Percentiles rank a stretch among this genome's conserved stretches.
These are phyloP conservation scores for Oryzaephilus surinamensis DNA, from an alignment of 1,140 invertebrate genomes.

Conservation along the genomic window DNA sequence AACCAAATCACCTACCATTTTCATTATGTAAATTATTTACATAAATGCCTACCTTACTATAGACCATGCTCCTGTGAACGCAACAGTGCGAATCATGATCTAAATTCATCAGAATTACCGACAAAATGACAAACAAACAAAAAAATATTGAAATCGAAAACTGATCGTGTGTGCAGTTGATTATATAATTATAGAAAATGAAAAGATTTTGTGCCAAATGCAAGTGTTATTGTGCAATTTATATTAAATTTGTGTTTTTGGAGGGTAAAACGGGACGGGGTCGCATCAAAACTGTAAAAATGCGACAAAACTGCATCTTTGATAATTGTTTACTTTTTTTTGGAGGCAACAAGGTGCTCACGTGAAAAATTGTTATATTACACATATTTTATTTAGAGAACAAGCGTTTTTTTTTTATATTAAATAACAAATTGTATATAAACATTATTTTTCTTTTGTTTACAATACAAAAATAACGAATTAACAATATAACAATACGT, in stretches of 20 bases:
- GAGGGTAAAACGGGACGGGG: slow-evolving; percentile 26
- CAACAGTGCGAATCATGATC: slow-evolving; percentile 12
- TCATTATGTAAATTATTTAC: no score
- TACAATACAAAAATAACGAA: slow-evolving; percentile 25
- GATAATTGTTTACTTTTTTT: no score
- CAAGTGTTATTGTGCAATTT: no score
- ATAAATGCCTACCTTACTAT: slow-evolving; percentile 12
- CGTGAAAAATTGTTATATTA: slow-evolving; percentile 22
- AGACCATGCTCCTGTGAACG: slow-evolving; percentile 35
- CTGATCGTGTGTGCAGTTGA: slow-evolving; percentile 17
- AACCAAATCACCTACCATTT: no score
- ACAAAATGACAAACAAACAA: not conserved
- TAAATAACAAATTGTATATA: slow-evolving; percentile 23
- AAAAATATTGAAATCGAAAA: not conserved
- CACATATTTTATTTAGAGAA: slow-evolving; percentile 14
- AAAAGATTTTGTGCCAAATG: no score
- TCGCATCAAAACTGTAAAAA: slow-evolving; percentile 10
- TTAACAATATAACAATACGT: slow-evolving; percentile 28
- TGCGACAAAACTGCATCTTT: no score
- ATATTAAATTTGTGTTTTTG: no score
- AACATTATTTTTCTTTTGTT: no score
- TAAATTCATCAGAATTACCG: slow-evolving; percentile 6
- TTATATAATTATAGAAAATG: no score
- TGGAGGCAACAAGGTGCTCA: slow-evolving; percentile 32
- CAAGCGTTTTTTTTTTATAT: no score